These are phyloP conservation scores for Ectemnius cavifrons DNA, from an alignment of 2,888 invertebrate genomes.

Conservation along the genomic window DNA sequence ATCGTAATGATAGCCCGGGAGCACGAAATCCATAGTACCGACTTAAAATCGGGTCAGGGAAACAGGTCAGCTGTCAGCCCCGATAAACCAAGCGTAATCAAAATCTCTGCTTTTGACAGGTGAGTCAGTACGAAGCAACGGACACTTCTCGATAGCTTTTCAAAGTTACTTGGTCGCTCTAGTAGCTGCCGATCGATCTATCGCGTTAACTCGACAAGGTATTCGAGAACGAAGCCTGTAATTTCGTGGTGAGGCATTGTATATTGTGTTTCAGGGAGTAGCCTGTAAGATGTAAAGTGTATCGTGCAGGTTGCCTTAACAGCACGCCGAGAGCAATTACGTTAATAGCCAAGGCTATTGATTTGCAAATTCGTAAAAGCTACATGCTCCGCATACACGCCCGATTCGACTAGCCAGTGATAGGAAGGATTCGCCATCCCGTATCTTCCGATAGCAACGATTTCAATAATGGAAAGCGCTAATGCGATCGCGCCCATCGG, in stretches of 20 bases:
- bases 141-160: background rate
- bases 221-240: conserved; percentile 8
- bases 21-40: conserved; percentile 32
- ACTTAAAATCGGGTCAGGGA: conserved; percentile 52
- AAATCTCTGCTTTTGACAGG: conserved; percentile 45
- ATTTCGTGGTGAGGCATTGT: conserved; percentile 15
- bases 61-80: conserved; percentile 16
- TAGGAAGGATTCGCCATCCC: background rate
- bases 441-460: background rate
- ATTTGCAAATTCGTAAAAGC: conserved; percentile 22
- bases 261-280: conserved; percentile 36
- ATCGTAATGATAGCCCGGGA: conserved; percentile 16
- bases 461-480: background rate
- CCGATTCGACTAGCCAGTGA: background rate
- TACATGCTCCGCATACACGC: background rate
- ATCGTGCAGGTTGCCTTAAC: conserved; percentile 35
- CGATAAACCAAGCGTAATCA: conserved; percentile 38
- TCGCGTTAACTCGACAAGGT: conserved; percentile 1
- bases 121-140: conserved; percentile 22
- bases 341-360: conserved; percentile 30
- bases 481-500: background rate
- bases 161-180: too few species aligned
- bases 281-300: conserved; percentile 32
- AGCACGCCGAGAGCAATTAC: conserved; percentile 32
- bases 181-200: background rate